Evolutionary conservation across 2,113 vertebrate genomes (phyloP), one percentile per base, ranked within the genome.

Genomic region (Barnardius zonarius): DNA sequence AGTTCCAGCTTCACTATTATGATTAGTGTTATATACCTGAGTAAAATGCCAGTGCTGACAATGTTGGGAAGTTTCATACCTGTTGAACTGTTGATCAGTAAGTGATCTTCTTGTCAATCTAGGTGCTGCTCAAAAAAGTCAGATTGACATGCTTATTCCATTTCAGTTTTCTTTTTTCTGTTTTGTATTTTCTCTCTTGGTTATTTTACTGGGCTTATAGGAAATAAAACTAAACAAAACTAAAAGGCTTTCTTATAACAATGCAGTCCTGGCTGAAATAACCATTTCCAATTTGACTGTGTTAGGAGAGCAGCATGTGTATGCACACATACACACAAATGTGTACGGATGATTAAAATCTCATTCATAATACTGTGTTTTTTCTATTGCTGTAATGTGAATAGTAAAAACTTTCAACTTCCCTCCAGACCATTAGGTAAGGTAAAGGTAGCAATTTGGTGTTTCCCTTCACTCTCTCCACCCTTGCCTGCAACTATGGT

Each of bases 251-350:
- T 67, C 84, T 67, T 49, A 25, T 11, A 93, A 48, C 59, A 67
- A 4, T 31, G 15, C 23, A 61, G 24, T 48, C 33, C 37, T 70
- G 35, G 35, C 31, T 88, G 68, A 93, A 95, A 85, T 44, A 85
- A 46, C 4, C 4, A 9, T 69, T 83, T 83, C 46, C 64, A 52
- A 8, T 30, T 61, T 35, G 48, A 72, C 19, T 84, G 52, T n/a
- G 8, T 11, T 74, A 16, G 35, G 67, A 74, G 13, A 83, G 10
- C 14, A 78, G 27, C 27, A 16, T 24, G 14, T 28, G 5, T 13
- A 11, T 30, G 14, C 30, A 13, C 18, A 15, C 3, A 14, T 6
- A 33, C 6, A 31, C 25, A 39, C 6, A 2, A 3, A 11, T 0
- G 0, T 16, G 17, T 35, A 24, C 23, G 33, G 11, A 66, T 46